Evolutionary conservation across 2,888 invertebrate genomes (phyloP), one percentile per base, ranked within the genome.

Genomic region (Griposia aprilina): DNA sequence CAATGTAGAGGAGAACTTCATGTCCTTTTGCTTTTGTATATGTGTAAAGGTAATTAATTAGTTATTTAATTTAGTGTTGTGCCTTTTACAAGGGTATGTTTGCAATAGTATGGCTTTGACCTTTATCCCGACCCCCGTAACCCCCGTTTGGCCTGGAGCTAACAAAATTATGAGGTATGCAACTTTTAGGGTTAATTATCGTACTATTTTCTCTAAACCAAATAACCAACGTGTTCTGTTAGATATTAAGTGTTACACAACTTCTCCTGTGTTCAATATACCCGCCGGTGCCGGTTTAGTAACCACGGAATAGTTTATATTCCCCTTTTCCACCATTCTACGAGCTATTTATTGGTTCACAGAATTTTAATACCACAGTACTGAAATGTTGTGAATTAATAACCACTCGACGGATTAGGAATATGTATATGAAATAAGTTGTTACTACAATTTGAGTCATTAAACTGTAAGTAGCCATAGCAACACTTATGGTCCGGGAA

Each of bases 31-130:
- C 36, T 68, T 50, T 67, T 20, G 45, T 17, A 11, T 26, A 26
- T 50, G 50, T 20, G 45, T n/a, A 20, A 20, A 26, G 13, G 30
- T 67, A 13, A 23, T 23, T 23, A 30, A 15, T 30, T 17, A 10
- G 10, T 36, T 23, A 30, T 15, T 20, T 48, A 10, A 45, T n/a
- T 50, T 36, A 68, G 30, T n/a, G 59, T 36, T 70, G 60, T 70
- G 62, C 15, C 3, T 70, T 50, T 45, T 45, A n/a, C 15, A 26
- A 50, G 69, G 48, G 62, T 67, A 41, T 78, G 59, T 78, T 82
- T 78, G 60, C 57, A 45, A 65, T 48, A 41, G 23, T 82, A 59
- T 72, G 83, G 68, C 30, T 74, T 68, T 67, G 67, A 76, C 68
- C 69, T 72, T 57, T 41, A 76, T 63, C 60, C 66, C 60, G 68